A percentile compares a stretch with the other conserved stretches of the same genome.
phyloP scores from a whole-genome alignment of 2,113 vertebrate genomes.

The Peromyscus polionotus region DNA sequence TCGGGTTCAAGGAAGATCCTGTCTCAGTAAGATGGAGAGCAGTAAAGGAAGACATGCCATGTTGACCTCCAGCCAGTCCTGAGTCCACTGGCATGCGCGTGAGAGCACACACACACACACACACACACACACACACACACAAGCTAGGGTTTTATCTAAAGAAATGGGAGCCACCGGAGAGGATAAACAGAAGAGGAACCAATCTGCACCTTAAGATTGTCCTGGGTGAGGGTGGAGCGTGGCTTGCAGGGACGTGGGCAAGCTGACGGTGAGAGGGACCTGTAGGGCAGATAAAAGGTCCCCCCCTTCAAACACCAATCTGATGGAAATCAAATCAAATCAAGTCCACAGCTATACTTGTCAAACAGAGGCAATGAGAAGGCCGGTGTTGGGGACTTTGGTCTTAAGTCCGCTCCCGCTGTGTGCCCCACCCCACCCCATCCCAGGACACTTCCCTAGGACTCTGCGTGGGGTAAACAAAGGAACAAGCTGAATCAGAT shows the following conservation, averaged over 20 bases:
- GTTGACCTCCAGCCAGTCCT: not conserved
- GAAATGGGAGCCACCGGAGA: not conserved
- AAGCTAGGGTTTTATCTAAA: not conserved
- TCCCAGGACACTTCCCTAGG: not conserved
- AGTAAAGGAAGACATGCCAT: not conserved
- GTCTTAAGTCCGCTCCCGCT: not conserved
- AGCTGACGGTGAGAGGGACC: not conserved
- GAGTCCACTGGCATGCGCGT: not conserved
- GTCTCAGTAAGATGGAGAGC: not conserved
- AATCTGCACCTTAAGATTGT: not conserved
- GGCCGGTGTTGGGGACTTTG: not conserved
- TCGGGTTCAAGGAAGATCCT: not conserved
- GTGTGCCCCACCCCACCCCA: too few relatives aligned
- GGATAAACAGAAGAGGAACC: not conserved
- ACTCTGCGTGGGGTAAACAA: not conserved
- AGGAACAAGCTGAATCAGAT: not conserved
- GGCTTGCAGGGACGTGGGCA: too few relatives aligned
- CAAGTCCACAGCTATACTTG: not conserved
- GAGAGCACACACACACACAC: not conserved
- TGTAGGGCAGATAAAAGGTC: not conserved
- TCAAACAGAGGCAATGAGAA: not conserved
- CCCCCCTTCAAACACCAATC: not conserved
- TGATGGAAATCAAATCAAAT: not conserved
- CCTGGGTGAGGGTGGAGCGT: not conserved
- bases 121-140: not conserved